Percentiles rank a stretch among this genome's conserved stretches.
Conservation (phyloP, 2,113 vertebrate genomes). For the Epinephelus fuscoguttatus region DNA sequence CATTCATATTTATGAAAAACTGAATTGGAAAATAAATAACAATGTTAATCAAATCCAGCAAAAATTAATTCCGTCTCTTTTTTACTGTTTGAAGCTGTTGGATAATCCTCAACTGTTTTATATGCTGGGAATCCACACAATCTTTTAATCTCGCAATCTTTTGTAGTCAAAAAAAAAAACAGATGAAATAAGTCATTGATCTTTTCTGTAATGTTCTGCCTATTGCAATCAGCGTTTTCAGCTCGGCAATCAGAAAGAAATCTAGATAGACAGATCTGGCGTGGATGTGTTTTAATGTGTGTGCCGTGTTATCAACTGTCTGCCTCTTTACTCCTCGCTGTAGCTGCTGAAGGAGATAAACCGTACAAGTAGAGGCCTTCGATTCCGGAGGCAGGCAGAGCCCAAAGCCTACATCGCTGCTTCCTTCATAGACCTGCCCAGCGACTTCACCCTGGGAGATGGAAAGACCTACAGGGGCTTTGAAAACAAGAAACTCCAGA, state of each 20-base stretch:
- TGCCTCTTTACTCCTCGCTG: slow-evolving; percentile 39
- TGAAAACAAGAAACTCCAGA: slow-evolving; percentile 96
- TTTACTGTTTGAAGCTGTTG: slow-evolving; percentile 57
- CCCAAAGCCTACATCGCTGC: slow-evolving; percentile 97
- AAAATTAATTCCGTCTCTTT: slow-evolving; percentile 43
- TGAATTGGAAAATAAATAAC: slow-evolving; percentile 7
- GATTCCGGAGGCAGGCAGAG: slow-evolving; percentile 91
- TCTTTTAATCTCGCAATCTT: slow-evolving; percentile 69
- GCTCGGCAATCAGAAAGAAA: slow-evolving; percentile 47
- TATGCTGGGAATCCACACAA: slow-evolving; percentile 62
- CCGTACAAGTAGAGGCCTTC: slow-evolving; percentile 92
- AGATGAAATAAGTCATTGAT: slow-evolving; percentile 71
- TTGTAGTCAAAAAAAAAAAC: slow-evolving; percentile 52
- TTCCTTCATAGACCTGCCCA: slow-evolving; percentile 95
- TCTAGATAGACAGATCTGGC: slow-evolving; percentile 56
- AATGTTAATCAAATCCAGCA: slow-evolving; percentile 16
- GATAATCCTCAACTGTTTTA: slow-evolving; percentile 60
- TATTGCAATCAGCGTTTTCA: slow-evolving; percentile 64
- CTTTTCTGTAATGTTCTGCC: slow-evolving; percentile 61
- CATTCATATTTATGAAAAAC: slow-evolving; percentile 10
- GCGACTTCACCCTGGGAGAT: slow-evolving; percentile 95
- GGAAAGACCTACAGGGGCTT: slow-evolving; percentile 95
- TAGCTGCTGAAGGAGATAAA: slow-evolving; percentile 97
- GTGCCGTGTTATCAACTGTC: slow-evolving; percentile 59
- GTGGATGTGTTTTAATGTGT: slow-evolving; percentile 50